A percentile compares a stretch with the other conserved stretches of the same genome.
These are phyloP conservation scores for Poeciliopsis prolifica DNA, from an alignment of 2,113 vertebrate genomes.

Conservation along the genomic window DNA sequence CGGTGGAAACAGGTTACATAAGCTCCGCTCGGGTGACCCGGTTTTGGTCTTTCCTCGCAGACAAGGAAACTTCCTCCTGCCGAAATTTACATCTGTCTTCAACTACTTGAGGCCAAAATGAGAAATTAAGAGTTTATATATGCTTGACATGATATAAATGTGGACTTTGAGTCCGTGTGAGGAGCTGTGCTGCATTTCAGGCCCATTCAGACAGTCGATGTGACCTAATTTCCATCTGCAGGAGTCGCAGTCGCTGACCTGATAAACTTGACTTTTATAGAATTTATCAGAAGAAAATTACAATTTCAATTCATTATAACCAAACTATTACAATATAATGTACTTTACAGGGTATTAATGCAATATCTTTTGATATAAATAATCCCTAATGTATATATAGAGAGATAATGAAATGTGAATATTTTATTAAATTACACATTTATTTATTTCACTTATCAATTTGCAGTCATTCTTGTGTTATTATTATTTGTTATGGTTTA, in stretches of 20 bases:
- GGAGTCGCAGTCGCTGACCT: neutral
- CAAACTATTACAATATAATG: neutral
- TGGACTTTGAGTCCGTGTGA: neutral
- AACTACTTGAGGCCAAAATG: neutral
- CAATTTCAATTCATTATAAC: neutral
- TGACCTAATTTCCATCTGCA: conserved; percentile 64
- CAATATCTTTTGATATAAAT: neutral
- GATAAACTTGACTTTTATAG: neutral
- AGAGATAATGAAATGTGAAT: neutral
- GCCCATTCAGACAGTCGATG: conserved; percentile 1
- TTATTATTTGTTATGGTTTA: neutral
- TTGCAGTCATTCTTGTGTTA: neutral
- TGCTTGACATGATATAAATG: neutral
- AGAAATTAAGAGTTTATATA: neutral
- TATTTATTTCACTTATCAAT: too few relatives aligned
- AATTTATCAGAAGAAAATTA: neutral
- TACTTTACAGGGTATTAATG: neutral
- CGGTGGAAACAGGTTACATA: conserved; percentile 64
- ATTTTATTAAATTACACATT: neutral
- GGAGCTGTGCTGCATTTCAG: too few relatives aligned
- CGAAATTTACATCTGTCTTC: neutral
- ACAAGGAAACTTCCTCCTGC: neutral
- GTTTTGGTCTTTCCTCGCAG: conserved; percentile 35
- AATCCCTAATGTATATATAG: neutral
- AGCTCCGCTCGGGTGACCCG: conserved; percentile 62